phyloP scores from a whole-genome alignment of 1,140 invertebrate species.

The Doryteuthis pealeii region DNA sequence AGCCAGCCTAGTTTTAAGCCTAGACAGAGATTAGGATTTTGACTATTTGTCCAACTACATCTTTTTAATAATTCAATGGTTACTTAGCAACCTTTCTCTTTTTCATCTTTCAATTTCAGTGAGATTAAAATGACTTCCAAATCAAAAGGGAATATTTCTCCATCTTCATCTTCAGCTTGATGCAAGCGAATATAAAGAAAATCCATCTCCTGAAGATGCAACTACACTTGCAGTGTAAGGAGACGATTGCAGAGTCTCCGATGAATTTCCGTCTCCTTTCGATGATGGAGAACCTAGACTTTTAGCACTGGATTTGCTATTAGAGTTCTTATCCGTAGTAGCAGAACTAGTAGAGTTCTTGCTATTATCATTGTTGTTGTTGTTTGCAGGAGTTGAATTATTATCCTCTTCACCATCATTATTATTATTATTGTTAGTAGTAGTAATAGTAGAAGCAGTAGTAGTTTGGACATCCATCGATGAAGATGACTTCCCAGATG shows the following conservation, averaged over 20 bases:
- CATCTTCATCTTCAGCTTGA: constrained; percentile 5
- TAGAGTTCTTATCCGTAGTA: neutral
- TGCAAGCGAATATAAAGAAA: neutral
- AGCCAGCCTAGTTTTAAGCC: too few relatives aligned
- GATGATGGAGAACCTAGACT: neutral
- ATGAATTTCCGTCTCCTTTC: neutral
- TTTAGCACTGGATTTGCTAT: neutral
- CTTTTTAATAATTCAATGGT: too few relatives aligned
- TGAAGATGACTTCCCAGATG: too few relatives aligned
- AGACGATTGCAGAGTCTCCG: neutral
- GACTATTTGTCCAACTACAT: too few relatives aligned
- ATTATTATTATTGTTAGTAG: neutral
- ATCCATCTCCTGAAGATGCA: neutral
- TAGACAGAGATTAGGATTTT: too few relatives aligned
- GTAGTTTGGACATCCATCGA: neutral
- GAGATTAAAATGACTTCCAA: too few relatives aligned
- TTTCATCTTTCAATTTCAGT: too few relatives aligned
- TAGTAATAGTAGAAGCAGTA: neutral
- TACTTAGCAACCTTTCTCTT: too few relatives aligned
- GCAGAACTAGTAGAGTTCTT: neutral
- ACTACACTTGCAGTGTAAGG: neutral
- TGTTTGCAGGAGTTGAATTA: neutral
- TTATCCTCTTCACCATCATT: neutral
- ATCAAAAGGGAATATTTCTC: too few relatives aligned
- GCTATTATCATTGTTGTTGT: neutral